Evolutionary conservation across 2,888 invertebrate species (phyloP).

Genomic region (Reticulitermes lucifugus): DNA sequence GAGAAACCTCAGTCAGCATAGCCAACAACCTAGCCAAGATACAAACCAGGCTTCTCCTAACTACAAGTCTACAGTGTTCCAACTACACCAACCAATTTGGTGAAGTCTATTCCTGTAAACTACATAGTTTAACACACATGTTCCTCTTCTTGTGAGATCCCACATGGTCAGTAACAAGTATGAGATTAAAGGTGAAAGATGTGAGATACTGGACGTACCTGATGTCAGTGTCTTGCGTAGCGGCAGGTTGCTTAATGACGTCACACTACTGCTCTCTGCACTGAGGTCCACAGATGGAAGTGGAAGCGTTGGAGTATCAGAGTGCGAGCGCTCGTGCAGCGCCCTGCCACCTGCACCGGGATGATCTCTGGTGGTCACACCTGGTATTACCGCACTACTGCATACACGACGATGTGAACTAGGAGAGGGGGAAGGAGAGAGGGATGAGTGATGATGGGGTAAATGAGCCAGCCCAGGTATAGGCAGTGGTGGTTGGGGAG

Average conservation of each 20-base stretch:
- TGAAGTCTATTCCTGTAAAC: too few relatives aligned
- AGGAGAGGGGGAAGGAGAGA: constrained; percentile 68
- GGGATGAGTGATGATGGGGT: constrained; percentile 65
- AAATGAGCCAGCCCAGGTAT: constrained; percentile 69
- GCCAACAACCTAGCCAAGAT: too few relatives aligned
- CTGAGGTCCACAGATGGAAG: constrained; percentile 87
- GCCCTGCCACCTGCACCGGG: constrained; percentile 68
- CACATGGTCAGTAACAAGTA: neutral
- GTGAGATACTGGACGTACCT: constrained; percentile 65
- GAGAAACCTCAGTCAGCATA: too few relatives aligned
- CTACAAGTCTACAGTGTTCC: too few relatives aligned
- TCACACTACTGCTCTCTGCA: constrained; percentile 95
- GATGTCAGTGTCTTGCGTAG: constrained; percentile 84
- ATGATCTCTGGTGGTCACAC: constrained; percentile 68
- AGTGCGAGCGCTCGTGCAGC: constrained; percentile 90
- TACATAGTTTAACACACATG: neutral
- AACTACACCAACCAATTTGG: too few relatives aligned
- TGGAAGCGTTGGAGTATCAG: constrained; percentile 86
- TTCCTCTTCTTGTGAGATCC: neutral
- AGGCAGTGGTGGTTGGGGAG: constrained; percentile 65
- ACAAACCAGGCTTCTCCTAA: too few relatives aligned
- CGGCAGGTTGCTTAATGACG: constrained; percentile 90
- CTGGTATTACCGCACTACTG: constrained; percentile 56
- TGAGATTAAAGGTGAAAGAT: neutral
- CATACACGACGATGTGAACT: constrained; percentile 66